phyloP scores from a whole-genome alignment of 1,140 invertebrate species.

The Artemia franciscana region DNA sequence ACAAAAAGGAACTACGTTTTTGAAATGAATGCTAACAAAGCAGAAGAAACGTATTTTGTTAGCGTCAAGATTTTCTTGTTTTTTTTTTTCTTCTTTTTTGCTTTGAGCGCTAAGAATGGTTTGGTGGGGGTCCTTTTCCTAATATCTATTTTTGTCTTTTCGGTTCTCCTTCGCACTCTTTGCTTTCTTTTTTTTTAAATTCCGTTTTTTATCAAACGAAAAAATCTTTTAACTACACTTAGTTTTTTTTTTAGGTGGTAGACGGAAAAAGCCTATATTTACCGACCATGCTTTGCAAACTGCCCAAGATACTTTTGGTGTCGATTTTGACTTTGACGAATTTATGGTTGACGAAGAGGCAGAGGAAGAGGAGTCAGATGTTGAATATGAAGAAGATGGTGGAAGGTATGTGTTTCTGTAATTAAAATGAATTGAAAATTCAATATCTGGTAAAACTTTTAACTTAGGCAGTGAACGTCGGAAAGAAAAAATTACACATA shows the following conservation, averaged over 20 bases:
- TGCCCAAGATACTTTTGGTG: conserved; percentile 97
- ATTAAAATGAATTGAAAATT: background rate
- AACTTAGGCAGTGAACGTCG: no score
- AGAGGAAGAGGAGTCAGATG: conserved; percentile 43
- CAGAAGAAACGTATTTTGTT: no score
- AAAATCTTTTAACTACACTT: background rate
- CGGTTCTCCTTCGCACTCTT: no score
- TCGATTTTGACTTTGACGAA: conserved; percentile 93
- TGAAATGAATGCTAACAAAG: conserved; percentile 6
- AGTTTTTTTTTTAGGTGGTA: conserved; percentile 9
- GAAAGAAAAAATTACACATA: no score
- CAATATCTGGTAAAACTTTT: conserved; percentile 4
- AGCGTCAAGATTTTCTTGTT: no score
- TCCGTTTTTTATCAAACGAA: conserved; percentile 6
- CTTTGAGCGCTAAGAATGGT: no score
- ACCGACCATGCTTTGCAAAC: conserved; percentile 61
- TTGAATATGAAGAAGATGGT: conserved; percentile 36
- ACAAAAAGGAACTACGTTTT: conserved; percentile 13
- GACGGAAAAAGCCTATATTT: conserved; percentile 3
- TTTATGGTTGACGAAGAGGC: conserved; percentile 68
- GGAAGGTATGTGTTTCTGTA: conserved; percentile 7
- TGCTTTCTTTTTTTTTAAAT: conserved; percentile 7
- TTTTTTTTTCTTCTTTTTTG: no score
- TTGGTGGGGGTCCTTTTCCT: no score
- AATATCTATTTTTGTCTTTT: no score